phyloP scores from a whole-genome alignment of 2,888 invertebrate species.

The Ophraella communa region DNA sequence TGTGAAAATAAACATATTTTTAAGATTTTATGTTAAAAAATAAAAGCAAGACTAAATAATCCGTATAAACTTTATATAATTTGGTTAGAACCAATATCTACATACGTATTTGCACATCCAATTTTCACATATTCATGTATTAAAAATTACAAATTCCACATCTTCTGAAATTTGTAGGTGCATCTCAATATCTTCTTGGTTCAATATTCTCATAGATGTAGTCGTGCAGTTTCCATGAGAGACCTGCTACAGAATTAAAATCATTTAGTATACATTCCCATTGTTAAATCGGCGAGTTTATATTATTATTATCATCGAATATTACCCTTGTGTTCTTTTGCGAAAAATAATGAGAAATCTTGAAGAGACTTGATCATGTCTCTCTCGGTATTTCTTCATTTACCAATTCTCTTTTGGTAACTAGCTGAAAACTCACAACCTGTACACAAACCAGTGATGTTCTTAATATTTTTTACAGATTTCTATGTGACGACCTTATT shows the following conservation, averaged over 20 bases:
- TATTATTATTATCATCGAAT: not conserved
- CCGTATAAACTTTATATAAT: not conserved
- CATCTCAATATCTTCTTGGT: conserved; percentile 2
- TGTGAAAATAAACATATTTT: no score
- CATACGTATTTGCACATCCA: not conserved
- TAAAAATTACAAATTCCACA: not conserved
- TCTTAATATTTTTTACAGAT: not conserved
- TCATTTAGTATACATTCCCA: conserved; percentile 1
- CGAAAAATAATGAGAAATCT: not conserved
- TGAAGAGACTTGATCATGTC: not conserved
- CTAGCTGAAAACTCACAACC: not conserved
- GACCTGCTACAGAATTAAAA: conserved; percentile 12
- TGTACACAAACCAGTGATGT: not conserved
- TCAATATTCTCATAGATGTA: not conserved
- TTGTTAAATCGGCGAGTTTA: not conserved
- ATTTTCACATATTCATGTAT: not conserved
- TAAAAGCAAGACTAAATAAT: not conserved
- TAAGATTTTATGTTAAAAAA: no score
- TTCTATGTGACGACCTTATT: not conserved
- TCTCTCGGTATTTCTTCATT: conserved; percentile 10
- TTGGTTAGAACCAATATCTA: not conserved
- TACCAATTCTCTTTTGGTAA: conserved; percentile 14
- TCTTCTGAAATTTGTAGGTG: not conserved
- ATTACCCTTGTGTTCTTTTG: conserved; percentile 1
- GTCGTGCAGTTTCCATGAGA: conserved; percentile 3